These are phyloP conservation scores for Meiosimyza decipiens DNA, from an alignment of 2,888 invertebrate species.

Conservation along the genomic window DNA sequence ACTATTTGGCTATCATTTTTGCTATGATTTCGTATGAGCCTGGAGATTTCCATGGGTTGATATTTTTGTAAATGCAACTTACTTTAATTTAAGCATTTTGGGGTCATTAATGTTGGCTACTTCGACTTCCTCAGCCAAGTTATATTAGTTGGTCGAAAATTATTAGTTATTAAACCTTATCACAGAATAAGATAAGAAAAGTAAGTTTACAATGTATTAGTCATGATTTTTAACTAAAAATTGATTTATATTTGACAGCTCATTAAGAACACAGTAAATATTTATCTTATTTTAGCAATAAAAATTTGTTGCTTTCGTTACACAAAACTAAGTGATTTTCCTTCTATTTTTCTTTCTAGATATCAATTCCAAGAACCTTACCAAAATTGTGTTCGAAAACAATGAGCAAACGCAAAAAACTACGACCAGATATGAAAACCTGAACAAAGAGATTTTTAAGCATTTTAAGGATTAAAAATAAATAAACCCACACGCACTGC, in stretches of 20 bases:
- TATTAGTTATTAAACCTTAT: neutral
- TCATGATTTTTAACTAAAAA: neutral
- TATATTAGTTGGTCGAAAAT: no score
- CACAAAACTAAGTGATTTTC: no score
- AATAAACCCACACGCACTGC: neutral
- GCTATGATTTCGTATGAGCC: no score
- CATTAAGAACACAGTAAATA: no score
- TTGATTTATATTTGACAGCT: neutral
- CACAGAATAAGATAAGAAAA: neutral
- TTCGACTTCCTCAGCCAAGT: no score
- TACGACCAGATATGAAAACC: neutral
- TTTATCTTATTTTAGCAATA: neutral
- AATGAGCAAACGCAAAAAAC: constrained; percentile 44
- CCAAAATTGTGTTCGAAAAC: constrained; percentile 6
- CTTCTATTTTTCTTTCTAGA: constrained; percentile 39
- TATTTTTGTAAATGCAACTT: no score
- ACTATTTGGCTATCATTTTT: no score
- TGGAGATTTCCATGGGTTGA: no score
- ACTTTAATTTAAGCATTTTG: no score
- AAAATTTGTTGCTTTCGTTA: no score
- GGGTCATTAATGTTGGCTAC: no score
- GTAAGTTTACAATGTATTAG: neutral
- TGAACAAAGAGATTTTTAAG: neutral
- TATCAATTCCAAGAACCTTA: constrained; percentile 3
- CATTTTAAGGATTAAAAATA: neutral